These are phyloP conservation scores for Carcharodon carcharias DNA, from an alignment of 2,797 vertebrate genomes.

Conservation along the genomic window DNA sequence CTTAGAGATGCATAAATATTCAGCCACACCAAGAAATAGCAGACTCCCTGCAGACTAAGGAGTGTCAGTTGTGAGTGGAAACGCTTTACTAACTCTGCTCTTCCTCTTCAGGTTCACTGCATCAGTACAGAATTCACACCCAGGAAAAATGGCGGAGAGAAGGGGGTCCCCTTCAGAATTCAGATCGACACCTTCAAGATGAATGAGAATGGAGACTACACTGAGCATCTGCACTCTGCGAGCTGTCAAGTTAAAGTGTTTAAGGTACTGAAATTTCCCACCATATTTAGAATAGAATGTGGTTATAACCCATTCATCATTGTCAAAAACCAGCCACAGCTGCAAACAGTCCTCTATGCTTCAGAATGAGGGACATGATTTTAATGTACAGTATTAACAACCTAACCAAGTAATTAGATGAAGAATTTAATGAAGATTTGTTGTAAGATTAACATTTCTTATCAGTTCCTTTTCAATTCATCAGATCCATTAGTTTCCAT, in stretches of 20 bases:
- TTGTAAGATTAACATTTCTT: background rate
- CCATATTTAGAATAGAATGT: background rate
- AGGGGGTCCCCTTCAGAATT: conserved; percentile 46
- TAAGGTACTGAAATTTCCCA: conserved; percentile 39
- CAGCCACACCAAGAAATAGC: background rate
- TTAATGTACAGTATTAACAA: background rate
- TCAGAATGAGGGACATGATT: background rate
- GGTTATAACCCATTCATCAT: background rate
- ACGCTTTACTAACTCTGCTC: background rate
- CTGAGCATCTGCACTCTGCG: conserved; percentile 43
- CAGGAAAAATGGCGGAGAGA: conserved; percentile 50
- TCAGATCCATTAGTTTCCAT: background rate
- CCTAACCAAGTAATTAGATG: background rate
- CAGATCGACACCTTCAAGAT: conserved; percentile 47
- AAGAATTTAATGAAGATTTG: background rate
- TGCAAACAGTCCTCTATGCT: background rate
- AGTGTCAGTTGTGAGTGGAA: background rate
- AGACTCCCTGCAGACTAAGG: too few relatives aligned
- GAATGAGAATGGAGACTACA: conserved; percentile 40
- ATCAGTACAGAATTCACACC: conserved; percentile 51
- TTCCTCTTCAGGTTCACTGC: conserved; percentile 47
- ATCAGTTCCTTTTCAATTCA: background rate
- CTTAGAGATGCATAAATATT: background rate
- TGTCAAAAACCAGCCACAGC: background rate
- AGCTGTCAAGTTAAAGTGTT: conserved; percentile 44